Evolutionary conservation across 1,140 invertebrate species (phyloP), one percentile per base, ranked within the genome.

Genomic region (Pachypeltis micranthus): DNA sequence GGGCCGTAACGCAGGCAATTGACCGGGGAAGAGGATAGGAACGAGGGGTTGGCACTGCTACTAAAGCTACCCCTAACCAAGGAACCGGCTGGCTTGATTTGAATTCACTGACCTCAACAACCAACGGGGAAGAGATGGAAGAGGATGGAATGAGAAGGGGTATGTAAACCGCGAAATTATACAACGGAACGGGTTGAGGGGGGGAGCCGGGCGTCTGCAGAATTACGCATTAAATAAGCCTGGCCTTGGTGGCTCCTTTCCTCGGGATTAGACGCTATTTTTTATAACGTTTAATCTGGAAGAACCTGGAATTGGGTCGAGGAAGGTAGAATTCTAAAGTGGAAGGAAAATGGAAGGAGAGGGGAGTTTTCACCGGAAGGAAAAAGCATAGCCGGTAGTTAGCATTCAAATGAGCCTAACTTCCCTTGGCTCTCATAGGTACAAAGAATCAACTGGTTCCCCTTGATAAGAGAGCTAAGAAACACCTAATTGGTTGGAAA

Each of bases 101-200:
- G 47, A 51, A 51, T 51, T 51, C 47, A 51, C 47, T 51, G 47
- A 51, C 47, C 47, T 51, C 47, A 51, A 51, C 47, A 51, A 51
- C 47, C 47, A 21, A 51, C 21, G 47, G 7, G 21, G 47, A 10
- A 21, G 47, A 7, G 21, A 51, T 16, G 47, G 4, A 21, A 51
- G 47, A n/a, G n/a, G n/a, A 21, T 51, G 47, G 21, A 51, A 4
- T 10, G 19, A 21, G 47, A 51, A 51, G 47, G 47, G 47, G 47
- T 51, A 51, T 51, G 47, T 51, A 51, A 51, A 51, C 47, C 47
- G 47, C 47, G 47, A 51, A 51, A 51, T 51, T 51, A 51, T 51
- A 51, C 47, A 51, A 51, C n/a, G n/a, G n/a, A n/a, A n/a, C n/a
- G 21, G 19, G 19, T 3, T 7, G 31, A 39, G 7, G 31, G 4